These are phyloP conservation scores for Kuschelorhynchus macadamiae DNA, from an alignment of 2,888 invertebrate species.

Conservation along the genomic window DNA sequence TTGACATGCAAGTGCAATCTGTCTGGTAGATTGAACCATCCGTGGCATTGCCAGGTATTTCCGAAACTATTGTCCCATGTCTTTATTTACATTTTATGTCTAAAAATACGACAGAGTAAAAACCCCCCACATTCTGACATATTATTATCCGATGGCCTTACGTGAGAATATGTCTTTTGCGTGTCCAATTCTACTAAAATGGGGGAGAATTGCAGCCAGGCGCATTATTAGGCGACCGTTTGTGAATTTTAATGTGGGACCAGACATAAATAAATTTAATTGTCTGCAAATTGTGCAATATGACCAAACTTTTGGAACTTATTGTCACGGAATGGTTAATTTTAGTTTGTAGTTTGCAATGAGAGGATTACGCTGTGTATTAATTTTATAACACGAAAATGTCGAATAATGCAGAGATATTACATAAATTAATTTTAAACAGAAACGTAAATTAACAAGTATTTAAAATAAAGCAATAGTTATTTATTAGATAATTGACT, in stretches of 20 bases:
- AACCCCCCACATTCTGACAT: slow-evolving; percentile 32
- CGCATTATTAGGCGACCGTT: slow-evolving; percentile 40
- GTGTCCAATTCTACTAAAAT: slow-evolving; percentile 44
- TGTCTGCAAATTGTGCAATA: slow-evolving; percentile 46
- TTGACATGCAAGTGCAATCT: too few relatives aligned
- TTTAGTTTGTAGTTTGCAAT: too few relatives aligned
- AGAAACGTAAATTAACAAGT: too few relatives aligned
- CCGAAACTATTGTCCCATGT: too few relatives aligned
- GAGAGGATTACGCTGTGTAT: too few relatives aligned
- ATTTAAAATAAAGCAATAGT: too few relatives aligned
- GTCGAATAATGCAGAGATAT: too few relatives aligned
- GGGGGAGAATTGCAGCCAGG: slow-evolving; percentile 23
- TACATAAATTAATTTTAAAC: too few relatives aligned
- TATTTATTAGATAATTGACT: too few relatives aligned
- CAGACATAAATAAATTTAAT: slow-evolving; percentile 52
- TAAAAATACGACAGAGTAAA: slow-evolving; percentile 17
- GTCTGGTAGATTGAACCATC: too few relatives aligned
- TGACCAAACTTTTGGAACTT: slow-evolving; percentile 25
- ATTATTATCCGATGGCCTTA: slow-evolving; percentile 42
- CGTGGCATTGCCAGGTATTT: too few relatives aligned
- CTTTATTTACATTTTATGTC: slow-evolving; percentile 14
- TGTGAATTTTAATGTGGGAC: slow-evolving; percentile 52
- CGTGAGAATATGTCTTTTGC: slow-evolving; percentile 57
- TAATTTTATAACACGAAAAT: too few relatives aligned
- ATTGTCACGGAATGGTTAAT: slow-evolving; percentile 27